Conservation (phyloP, 1,140 invertebrate genomes). For the Onthophagus taurus region DNA sequence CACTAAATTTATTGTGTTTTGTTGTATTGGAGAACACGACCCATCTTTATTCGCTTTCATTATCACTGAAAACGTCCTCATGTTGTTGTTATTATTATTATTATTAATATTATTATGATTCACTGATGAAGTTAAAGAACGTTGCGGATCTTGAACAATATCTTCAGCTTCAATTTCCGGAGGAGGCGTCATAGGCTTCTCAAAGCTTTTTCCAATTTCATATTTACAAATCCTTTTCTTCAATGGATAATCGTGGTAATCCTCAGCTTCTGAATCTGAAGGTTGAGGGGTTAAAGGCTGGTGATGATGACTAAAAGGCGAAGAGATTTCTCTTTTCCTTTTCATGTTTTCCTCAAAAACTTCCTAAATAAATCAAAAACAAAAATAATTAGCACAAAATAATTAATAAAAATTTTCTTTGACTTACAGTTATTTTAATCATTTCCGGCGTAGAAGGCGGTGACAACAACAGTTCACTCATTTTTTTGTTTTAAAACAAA, state of each 20-base stretch:
- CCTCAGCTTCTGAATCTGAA: conserved; percentile 45
- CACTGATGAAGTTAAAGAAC: no score
- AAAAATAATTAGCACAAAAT: no score
- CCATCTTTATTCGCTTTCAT: conserved; percentile 71
- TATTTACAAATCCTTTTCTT: conserved; percentile 40
- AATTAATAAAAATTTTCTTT: no score
- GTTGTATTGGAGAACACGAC: conserved; percentile 49
- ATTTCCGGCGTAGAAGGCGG: no score
- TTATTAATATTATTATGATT: background rate
- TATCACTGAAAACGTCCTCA: conserved; percentile 54
- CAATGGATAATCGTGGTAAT: conserved; percentile 36
- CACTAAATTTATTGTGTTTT: conserved; percentile 48
- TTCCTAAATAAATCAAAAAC: conserved; percentile 3
- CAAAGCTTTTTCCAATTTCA: conserved; percentile 37
- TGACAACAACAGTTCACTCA: no score
- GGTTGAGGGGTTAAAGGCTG: conserved; percentile 45
- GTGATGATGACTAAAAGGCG: conserved; percentile 29
- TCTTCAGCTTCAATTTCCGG: conserved; percentile 8
- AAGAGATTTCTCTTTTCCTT: conserved; percentile 38
- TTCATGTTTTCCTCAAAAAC: conserved; percentile 10
- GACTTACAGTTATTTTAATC: no score
- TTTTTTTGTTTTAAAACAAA: no score
- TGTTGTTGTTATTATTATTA: no score
- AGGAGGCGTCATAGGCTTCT: conserved; percentile 6
- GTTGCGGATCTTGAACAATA: background rate